Percentiles rank a stretch among this genome's conserved stretches.
These are phyloP conservation scores for Dione vanillae DNA, from an alignment of 2,888 invertebrate species.

Conservation along the genomic window DNA sequence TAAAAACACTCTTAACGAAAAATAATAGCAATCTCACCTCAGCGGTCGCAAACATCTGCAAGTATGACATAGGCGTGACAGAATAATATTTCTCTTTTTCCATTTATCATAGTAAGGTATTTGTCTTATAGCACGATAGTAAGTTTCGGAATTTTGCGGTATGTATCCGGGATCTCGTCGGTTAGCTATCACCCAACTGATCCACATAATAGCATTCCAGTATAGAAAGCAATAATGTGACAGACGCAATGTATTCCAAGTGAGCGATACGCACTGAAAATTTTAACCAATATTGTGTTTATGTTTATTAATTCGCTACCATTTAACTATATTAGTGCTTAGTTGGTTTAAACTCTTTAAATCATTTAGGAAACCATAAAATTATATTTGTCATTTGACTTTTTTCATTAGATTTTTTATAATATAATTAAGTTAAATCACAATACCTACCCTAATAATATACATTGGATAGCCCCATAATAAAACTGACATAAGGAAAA, in stretches of 20 bases:
- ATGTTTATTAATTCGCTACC: too few species aligned
- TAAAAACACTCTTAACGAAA: not conserved
- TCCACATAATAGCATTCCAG: slow-evolving; percentile 96
- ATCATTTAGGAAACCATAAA: too few species aligned
- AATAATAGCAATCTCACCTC: slow-evolving; percentile 67
- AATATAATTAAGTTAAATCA: too few species aligned
- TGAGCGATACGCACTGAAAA: slow-evolving; percentile 91
- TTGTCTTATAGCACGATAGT: slow-evolving; percentile 95
- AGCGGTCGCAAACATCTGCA: slow-evolving; percentile 94
- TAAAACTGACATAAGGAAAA: slow-evolving; percentile 93
- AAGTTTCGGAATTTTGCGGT: slow-evolving; percentile 94
- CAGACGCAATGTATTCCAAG: slow-evolving; percentile 93
- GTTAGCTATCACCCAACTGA: slow-evolving; percentile 95
- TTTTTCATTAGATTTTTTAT: too few species aligned
- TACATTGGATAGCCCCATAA: slow-evolving; percentile 98
- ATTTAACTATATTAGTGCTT: too few species aligned
- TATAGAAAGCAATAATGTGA: slow-evolving; percentile 96
- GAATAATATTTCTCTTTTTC: slow-evolving; percentile 92
- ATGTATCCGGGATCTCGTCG: slow-evolving; percentile 95
- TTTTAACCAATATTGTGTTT: not conserved
- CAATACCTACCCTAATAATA: slow-evolving; percentile 87
- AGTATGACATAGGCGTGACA: slow-evolving; percentile 94
- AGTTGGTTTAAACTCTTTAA: too few species aligned
- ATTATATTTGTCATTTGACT: too few species aligned
- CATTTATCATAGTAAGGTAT: slow-evolving; percentile 97